Percentiles rank a stretch among this genome's conserved stretches.
Evolutionary conservation across 2,113 vertebrate species (phyloP).

Genomic region (Hemibagrus wyckioides): DNA sequence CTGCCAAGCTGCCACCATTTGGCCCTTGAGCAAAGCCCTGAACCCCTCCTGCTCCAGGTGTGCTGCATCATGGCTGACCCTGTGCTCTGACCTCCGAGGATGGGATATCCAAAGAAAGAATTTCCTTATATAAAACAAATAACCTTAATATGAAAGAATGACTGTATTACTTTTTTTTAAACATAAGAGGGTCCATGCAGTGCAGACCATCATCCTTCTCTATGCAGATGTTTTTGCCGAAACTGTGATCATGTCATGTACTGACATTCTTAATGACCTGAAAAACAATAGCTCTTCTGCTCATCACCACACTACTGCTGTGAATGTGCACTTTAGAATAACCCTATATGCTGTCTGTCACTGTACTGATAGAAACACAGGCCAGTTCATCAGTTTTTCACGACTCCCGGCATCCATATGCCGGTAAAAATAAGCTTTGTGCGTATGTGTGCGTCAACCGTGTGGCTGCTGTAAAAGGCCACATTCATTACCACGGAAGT

Average conservation of each 20-base stretch:
- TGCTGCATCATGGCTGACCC: too few relatives aligned
- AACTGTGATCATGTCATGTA: neutral
- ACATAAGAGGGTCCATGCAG: neutral
- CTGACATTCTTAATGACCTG: neutral
- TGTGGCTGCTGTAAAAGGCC: neutral
- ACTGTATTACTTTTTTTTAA: neutral
- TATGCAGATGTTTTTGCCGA: neutral
- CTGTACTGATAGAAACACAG: neutral
- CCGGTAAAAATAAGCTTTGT: neutral
- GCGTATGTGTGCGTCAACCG: neutral
- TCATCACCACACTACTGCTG: neutral
- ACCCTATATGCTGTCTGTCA: neutral
- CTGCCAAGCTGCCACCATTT: too few relatives aligned
- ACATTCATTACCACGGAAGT: neutral
- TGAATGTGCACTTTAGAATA: neutral
- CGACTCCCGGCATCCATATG: neutral
- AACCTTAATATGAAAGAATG: neutral
- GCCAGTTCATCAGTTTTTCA: neutral
- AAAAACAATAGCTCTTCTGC: neutral
- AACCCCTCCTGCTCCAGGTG: too few relatives aligned
- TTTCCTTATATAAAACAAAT: too few relatives aligned
- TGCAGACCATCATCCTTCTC: neutral
- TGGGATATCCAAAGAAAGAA: too few relatives aligned
- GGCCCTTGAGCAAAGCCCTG: too few relatives aligned
- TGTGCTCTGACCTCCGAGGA: too few relatives aligned